Evolutionary conservation across 2,888 invertebrate species (phyloP).

Genomic region (Chorisops tibialis): DNA sequence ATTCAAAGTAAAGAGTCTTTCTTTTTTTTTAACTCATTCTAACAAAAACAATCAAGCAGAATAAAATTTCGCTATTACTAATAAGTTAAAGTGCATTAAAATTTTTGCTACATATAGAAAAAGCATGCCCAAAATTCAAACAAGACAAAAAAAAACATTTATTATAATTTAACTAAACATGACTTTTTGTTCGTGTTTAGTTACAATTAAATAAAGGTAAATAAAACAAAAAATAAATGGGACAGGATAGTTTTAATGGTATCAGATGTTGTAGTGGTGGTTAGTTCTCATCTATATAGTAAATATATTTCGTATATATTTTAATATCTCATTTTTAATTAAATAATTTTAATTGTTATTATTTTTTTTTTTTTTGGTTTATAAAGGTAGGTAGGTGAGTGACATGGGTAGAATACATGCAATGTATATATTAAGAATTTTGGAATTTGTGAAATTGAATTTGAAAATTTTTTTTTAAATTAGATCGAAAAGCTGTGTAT

Average conservation of each 20-base stretch:
- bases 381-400: too few relatives aligned
- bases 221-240: slow-evolving; percentile 16
- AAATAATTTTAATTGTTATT: too few relatives aligned
- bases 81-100: neutral
- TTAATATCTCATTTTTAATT: too few relatives aligned
- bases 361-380: too few relatives aligned
- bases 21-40: neutral
- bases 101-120: neutral
- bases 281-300: slow-evolving; percentile 18
- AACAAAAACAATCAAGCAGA: neutral
- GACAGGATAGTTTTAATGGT: slow-evolving; percentile 32
- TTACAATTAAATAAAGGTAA: neutral
- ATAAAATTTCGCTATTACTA: neutral
- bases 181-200: neutral
- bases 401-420: too few relatives aligned
- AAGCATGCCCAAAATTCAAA: neutral
- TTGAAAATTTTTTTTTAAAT: too few relatives aligned
- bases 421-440: too few relatives aligned
- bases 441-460: too few relatives aligned
- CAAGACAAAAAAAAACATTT: neutral
- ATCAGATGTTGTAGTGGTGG: slow-evolving; percentile 40
- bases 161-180: neutral
- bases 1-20: too few relatives aligned
- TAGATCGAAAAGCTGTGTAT: too few relatives aligned
- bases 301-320: too few relatives aligned